Percentiles rank a stretch among this genome's conserved stretches.
Evolutionary conservation across 2,888 invertebrate species (phyloP).

Genomic region (Eledone cirrhosa): DNA sequence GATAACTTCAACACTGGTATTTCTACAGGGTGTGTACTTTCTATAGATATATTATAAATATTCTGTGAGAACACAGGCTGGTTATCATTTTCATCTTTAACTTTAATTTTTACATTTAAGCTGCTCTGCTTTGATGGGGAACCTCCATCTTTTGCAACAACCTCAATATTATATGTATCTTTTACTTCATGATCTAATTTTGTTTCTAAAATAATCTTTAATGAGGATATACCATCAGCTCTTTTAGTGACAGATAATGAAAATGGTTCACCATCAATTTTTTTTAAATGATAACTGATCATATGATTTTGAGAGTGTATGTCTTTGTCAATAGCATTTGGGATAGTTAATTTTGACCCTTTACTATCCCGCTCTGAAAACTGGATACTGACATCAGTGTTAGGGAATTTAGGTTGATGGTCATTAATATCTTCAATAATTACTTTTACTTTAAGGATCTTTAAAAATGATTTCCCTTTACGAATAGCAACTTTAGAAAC

Average conservation of each 20-base stretch:
- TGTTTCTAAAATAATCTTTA: conserved; percentile 41
- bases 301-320: conserved; percentile 36
- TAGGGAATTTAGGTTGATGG: conserved; percentile 44
- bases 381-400: conserved; percentile 35
- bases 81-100: conserved; percentile 46
- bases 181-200: conserved; percentile 45
- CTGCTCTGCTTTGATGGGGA: conserved; percentile 40
- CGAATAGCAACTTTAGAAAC: background rate
- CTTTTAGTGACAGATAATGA: conserved; percentile 39
- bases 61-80: conserved; percentile 42
- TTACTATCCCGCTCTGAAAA: conserved; percentile 44
- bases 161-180: conserved; percentile 42
- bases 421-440: conserved; percentile 20
- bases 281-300: conserved; percentile 41
- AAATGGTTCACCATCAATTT: conserved; percentile 42
- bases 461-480: background rate
- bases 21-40: conserved; percentile 37
- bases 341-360: conserved; percentile 40
- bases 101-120: conserved; percentile 37
- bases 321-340: conserved; percentile 45
- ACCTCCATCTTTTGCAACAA: conserved; percentile 49
- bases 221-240: conserved; percentile 45
- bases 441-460: conserved; percentile 18
- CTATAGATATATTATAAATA: conserved; percentile 40
- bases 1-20: conserved; percentile 69